These are phyloP conservation scores for Sycophila texana DNA, from an alignment of 2,888 invertebrate species.

Conservation along the genomic window DNA sequence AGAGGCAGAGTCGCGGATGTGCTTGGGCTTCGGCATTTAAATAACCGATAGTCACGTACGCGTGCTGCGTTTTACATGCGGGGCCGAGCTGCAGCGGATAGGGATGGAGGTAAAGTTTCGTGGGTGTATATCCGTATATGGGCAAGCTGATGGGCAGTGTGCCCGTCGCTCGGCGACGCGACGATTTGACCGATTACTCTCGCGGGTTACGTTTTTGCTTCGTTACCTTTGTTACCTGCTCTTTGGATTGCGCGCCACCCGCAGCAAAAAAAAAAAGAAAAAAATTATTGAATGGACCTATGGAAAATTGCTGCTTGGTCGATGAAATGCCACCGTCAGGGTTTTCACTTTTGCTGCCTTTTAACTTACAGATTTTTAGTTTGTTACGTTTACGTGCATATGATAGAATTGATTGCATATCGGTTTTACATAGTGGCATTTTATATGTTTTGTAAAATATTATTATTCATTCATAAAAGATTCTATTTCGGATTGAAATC, in stretches of 20 bases:
- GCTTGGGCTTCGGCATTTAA: conserved; percentile 58
- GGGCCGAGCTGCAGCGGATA: background rate
- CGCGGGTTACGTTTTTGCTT: conserved; percentile 11
- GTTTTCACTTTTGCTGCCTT: background rate
- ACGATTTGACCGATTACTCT: conserved; percentile 19
- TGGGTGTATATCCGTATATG: background rate
- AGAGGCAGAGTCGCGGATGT: background rate
- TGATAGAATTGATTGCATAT: no score
- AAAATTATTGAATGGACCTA: no score
- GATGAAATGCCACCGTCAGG: background rate
- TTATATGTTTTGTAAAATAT: no score
- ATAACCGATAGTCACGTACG: conserved; percentile 65
- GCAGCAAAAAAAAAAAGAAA: no score
- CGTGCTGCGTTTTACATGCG: conserved; percentile 20
- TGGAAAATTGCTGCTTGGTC: no score
- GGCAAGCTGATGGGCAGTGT: background rate
- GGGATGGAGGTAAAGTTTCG: background rate
- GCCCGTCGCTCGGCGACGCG: conserved; percentile 20
- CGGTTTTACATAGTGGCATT: no score
- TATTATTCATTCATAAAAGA: no score
- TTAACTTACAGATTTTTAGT: no score
- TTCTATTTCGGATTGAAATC: no score
- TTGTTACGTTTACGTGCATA: no score
- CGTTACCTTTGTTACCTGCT: conserved; percentile 9
- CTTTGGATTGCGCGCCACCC: background rate